Conservation (phyloP, 2,113 vertebrate genomes). For the Lampris megalopsis region DNA sequence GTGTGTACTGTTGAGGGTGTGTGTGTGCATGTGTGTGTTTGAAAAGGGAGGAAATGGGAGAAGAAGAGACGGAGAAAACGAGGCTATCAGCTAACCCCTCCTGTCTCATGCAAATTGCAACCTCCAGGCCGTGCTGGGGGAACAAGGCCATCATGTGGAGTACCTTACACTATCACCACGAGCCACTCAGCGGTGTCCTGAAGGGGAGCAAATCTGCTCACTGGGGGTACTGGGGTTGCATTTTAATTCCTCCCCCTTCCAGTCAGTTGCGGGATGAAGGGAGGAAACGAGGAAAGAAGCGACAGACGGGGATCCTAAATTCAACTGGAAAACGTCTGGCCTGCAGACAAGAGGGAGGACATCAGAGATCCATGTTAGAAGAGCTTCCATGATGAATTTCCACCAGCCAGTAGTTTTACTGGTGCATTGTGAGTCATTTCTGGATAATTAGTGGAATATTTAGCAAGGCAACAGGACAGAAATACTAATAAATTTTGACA, state of each 20-base stretch:
- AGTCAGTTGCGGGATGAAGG: not conserved
- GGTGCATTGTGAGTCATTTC: too few species aligned
- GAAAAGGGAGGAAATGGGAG: not conserved
- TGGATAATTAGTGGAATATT: not conserved
- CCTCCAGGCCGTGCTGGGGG: conserved; percentile 58
- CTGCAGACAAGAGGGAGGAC: not conserved
- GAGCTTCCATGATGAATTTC: not conserved
- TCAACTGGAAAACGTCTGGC: conserved; percentile 27
- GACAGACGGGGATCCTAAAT: conserved; percentile 18
- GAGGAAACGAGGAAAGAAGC: conserved; percentile 20
- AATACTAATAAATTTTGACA: not conserved
- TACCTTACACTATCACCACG: conserved; percentile 57
- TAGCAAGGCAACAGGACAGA: not conserved
- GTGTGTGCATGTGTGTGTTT: too few species aligned
- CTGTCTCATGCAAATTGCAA: conserved; percentile 78
- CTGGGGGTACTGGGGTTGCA: conserved; percentile 69
- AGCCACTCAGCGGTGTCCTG: conserved; percentile 64
- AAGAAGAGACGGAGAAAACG: conserved; percentile 24
- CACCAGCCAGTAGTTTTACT: not conserved
- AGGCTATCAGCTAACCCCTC: conserved; percentile 41
- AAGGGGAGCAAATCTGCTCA: conserved; percentile 77
- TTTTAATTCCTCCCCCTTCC: conserved; percentile 54
- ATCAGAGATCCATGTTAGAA: conserved; percentile 2
- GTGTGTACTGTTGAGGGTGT: too few species aligned
- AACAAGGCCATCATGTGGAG: conserved; percentile 81